Evolutionary conservation across 2,113 vertebrate species (phyloP), one percentile per base, ranked within the genome.

Genomic region (Tautogolabrus adspersus): DNA sequence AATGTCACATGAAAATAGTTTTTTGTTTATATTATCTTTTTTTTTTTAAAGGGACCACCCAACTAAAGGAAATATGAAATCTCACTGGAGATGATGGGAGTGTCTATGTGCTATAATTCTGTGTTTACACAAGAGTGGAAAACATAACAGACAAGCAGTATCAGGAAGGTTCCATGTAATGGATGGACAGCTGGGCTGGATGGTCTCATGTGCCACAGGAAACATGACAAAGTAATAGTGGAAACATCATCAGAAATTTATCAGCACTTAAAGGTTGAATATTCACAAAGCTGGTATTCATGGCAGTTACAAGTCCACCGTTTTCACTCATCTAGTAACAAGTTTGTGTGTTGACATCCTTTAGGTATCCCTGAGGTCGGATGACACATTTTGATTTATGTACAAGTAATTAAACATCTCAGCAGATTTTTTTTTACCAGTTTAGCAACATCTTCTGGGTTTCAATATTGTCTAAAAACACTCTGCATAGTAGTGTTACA

Each of bases 171-270:
- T 72, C 15, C 5, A 47, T 47, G 46, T 72, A 47, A 38, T 18
- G 16, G 46, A 16, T 47, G 15, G 18, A 37, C 72, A 54, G 12
- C 57, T 66, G 69, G 72, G 54, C 38, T 46, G 46, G 72, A 69
- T 72, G 66, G 51, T 83, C 58, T 55, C 22, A 22, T 49, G 59
- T 69, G 42, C 37, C 62, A 75, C 67, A 76, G 80, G 64, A 81
- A 84, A 69, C 65, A 9, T 21, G 22, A 3, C 0, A 34, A 55
- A 86, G 74, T 71, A 73, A 73, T 40, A n/a, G 16, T 79, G 71
- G 71, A 84, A 56, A 49, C 74, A 60, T 47, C 9, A 46, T 71
- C 38, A 51, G 40, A 23, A 15, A 16, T 21, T n/a, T 46, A 63
- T 59, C 42, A 64, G 34, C 54, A 19, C 55, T 52, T 22, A 23